phyloP scores from a whole-genome alignment of 1,140 invertebrate species.

The Calliopsis andreniformis region DNA sequence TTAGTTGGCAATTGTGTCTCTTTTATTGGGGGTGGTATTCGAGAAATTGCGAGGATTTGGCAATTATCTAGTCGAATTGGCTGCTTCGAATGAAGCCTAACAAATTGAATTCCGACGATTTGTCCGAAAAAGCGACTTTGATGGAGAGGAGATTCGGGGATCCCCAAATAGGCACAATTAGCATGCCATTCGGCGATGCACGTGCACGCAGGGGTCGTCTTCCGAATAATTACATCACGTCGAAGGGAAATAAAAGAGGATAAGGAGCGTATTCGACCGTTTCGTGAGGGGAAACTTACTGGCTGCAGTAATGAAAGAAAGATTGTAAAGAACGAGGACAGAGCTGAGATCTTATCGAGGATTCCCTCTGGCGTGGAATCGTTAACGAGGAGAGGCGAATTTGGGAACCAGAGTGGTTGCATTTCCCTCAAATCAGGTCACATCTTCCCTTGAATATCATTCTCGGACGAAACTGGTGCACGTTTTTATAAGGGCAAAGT shows the following conservation, averaged over 20 bases:
- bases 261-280: constrained; percentile 27
- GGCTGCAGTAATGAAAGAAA: constrained; percentile 39
- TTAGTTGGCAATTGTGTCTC: too few relatives aligned
- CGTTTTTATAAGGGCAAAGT: too few relatives aligned
- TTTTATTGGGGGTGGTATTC: too few relatives aligned
- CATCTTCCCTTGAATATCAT: too few relatives aligned
- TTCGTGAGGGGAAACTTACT: constrained; percentile 29
- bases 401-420: not conserved
- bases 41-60: too few relatives aligned
- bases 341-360: constrained; percentile 48
- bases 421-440: not conserved
- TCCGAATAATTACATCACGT: constrained; percentile 52
- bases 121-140: not conserved
- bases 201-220: constrained; percentile 28
- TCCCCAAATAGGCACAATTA: constrained; percentile 4
- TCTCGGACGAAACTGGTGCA: too few relatives aligned
- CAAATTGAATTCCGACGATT: not conserved
- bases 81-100: not conserved
- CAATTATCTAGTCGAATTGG: too few relatives aligned
- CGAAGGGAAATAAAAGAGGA: constrained; percentile 48
- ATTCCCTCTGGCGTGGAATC: constrained; percentile 12
- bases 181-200: not conserved
- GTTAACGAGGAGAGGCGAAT: not conserved
- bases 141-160: too few relatives aligned
- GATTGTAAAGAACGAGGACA: constrained; percentile 39